phyloP scores from a whole-genome alignment of 2,797 vertebrate genomes.

The Bradypodion ventrale region DNA sequence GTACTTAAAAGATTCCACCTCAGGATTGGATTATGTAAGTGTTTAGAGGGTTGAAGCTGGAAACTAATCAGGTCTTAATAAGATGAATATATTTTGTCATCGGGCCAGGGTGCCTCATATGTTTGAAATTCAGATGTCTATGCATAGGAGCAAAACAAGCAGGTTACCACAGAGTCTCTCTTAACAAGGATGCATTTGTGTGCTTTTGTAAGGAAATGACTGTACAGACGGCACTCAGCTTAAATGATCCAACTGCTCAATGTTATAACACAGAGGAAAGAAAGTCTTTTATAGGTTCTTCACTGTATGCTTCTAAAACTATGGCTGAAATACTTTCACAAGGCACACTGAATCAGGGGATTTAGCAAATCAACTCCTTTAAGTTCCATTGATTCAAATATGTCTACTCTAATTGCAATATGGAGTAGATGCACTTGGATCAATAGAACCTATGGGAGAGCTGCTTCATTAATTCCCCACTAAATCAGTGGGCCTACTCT shows the following conservation, averaged over 20 bases:
- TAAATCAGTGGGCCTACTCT: too few relatives aligned
- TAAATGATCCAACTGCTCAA: slow-evolving; percentile 6
- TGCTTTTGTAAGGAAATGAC: slow-evolving; percentile 30
- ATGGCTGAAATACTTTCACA: neutral
- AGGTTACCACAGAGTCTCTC: slow-evolving; percentile 22
- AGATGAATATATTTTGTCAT: slow-evolving; percentile 50
- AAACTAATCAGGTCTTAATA: slow-evolving; percentile 57
- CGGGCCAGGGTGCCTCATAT: slow-evolving; percentile 21
- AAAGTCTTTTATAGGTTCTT: neutral
- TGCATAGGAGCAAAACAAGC: slow-evolving; percentile 49
- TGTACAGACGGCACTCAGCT: slow-evolving; percentile 24
- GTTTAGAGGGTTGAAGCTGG: slow-evolving; percentile 19
- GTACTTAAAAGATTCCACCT: slow-evolving; percentile 38
- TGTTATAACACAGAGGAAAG: slow-evolving; percentile 28
- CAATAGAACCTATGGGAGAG: too few relatives aligned
- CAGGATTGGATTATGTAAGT: slow-evolving; percentile 41
- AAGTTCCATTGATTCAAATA: too few relatives aligned
- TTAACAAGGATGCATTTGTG: slow-evolving; percentile 42
- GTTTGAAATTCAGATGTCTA: slow-evolving; percentile 46
- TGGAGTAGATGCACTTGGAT: too few relatives aligned
- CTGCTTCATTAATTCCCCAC: too few relatives aligned
- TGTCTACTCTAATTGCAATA: too few relatives aligned
- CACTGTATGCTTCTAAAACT: slow-evolving; percentile 35
- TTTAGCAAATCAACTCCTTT: too few relatives aligned
- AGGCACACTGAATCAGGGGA: too few relatives aligned